Percentiles rank a stretch among this genome's conserved stretches.
phyloP scores from a whole-genome alignment of 2,888 invertebrate species.

The Drosophila testacea region DNA sequence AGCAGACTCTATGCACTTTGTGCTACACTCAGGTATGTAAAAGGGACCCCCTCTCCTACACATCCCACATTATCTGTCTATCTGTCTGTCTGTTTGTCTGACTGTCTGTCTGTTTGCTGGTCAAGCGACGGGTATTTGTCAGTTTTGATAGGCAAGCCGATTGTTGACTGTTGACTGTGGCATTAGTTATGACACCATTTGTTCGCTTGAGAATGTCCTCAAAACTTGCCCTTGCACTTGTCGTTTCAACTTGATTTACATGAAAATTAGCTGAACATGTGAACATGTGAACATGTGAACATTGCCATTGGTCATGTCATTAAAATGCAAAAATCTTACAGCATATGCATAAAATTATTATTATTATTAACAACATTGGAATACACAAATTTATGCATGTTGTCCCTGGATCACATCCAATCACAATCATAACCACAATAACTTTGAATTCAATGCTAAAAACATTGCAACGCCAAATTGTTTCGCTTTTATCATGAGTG shows the following conservation, averaged over 20 bases:
- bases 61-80: background rate
- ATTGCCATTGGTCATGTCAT: conserved; percentile 46
- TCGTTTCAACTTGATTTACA: conserved; percentile 56
- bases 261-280: conserved; percentile 60
- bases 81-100: conserved; percentile 3
- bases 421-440: conserved; percentile 25
- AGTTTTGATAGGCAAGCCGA: conserved; percentile 46
- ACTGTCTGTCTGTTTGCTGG: conserved; percentile 14
- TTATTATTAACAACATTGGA: conserved; percentile 1
- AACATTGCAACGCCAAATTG: conserved; percentile 42
- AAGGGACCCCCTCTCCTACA: background rate
- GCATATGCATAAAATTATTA: conserved; percentile 63
- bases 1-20: conserved; percentile 45
- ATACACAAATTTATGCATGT: conserved; percentile 57
- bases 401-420: conserved; percentile 1
- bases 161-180: conserved; percentile 11
- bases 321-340: conserved; percentile 76
- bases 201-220: conserved; percentile 11
- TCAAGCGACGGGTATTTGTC: conserved; percentile 52
- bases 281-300: conserved; percentile 29
- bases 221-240: conserved; percentile 23
- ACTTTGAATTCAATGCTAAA: conserved; percentile 29
- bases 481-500: conserved; percentile 41
- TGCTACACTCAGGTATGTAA: conserved; percentile 52
- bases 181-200: conserved; percentile 49